phyloP scores from a whole-genome alignment of 2,888 invertebrate species.

The Pammene fasciana region DNA sequence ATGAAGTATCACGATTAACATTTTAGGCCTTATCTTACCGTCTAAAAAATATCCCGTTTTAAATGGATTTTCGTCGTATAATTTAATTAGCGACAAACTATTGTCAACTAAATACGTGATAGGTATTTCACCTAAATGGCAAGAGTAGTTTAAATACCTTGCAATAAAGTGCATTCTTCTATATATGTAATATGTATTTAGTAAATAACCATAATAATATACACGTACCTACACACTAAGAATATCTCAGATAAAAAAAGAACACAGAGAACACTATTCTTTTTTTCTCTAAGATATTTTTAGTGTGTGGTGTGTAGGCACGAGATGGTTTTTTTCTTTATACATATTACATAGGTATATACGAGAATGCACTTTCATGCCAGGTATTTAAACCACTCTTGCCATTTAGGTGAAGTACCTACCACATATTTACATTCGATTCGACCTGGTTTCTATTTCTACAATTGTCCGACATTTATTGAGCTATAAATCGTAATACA shows the following conservation, averaged over 20 bases:
- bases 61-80: neutral
- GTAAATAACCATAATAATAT: too few species aligned
- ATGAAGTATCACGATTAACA: neutral
- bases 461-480: slow-evolving; percentile 18
- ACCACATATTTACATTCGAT: slow-evolving; percentile 16
- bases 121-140: neutral
- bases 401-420: neutral
- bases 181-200: too few species aligned
- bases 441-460: slow-evolving; percentile 11
- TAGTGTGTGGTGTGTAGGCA: too few species aligned
- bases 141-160: neutral
- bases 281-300: too few species aligned
- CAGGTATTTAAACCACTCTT: neutral
- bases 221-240: too few species aligned
- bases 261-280: too few species aligned
- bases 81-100: too few species aligned
- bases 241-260: too few species aligned
- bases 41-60: neutral
- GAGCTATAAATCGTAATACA: neutral
- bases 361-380: neutral
- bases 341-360: too few species aligned
- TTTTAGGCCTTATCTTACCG: neutral
- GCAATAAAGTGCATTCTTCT: neutral
- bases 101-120: slow-evolving; percentile 2
- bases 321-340: too few species aligned